phyloP scores from a whole-genome alignment of 1,140 invertebrate species.

The Drosophila sp. region DNA sequence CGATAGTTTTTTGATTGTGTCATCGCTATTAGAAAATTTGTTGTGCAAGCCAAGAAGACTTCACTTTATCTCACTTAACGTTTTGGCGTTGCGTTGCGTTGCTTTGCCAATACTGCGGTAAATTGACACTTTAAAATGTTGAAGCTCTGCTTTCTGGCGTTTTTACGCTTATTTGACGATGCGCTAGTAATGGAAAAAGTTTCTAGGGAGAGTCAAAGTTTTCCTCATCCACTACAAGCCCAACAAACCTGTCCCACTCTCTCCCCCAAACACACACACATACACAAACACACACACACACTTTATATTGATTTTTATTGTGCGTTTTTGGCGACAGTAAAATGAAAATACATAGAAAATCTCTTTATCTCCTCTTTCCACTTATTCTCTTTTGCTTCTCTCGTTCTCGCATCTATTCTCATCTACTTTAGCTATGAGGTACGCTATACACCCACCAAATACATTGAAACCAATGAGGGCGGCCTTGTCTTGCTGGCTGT shows the following conservation, averaged over 20 bases:
- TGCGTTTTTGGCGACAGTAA: slow-evolving; percentile 66
- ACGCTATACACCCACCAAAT: slow-evolving; percentile 86
- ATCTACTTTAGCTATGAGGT: slow-evolving; percentile 74
- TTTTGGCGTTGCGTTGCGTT: slow-evolving; percentile 9
- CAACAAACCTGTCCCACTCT: not conserved
- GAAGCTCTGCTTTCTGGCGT: slow-evolving; percentile 78
- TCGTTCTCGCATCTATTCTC: slow-evolving; percentile 27
- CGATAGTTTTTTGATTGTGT: slow-evolving; percentile 25
- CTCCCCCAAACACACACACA: slow-evolving; percentile 27
- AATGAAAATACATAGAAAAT: slow-evolving; percentile 58
- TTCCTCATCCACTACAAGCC: not conserved
- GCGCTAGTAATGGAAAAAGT: slow-evolving; percentile 77
- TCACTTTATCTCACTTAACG: slow-evolving; percentile 64
- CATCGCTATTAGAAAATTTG: slow-evolving; percentile 42
- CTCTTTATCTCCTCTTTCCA: slow-evolving; percentile 31
- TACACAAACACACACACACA: slow-evolving; percentile 34
- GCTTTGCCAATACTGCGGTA: slow-evolving; percentile 73
- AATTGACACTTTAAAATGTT: slow-evolving; percentile 83
- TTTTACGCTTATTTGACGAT: slow-evolving; percentile 59
- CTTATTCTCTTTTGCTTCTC: slow-evolving; percentile 22
- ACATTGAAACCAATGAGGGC: slow-evolving; percentile 88
- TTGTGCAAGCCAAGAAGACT: slow-evolving; percentile 55
- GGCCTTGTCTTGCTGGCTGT: slow-evolving; percentile 89
- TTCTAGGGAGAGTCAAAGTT: slow-evolving; percentile 61
- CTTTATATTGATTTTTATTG: slow-evolving; percentile 80